Conservation (phyloP, 1,140 invertebrate genomes). For the Drosophila truncata region DNA sequence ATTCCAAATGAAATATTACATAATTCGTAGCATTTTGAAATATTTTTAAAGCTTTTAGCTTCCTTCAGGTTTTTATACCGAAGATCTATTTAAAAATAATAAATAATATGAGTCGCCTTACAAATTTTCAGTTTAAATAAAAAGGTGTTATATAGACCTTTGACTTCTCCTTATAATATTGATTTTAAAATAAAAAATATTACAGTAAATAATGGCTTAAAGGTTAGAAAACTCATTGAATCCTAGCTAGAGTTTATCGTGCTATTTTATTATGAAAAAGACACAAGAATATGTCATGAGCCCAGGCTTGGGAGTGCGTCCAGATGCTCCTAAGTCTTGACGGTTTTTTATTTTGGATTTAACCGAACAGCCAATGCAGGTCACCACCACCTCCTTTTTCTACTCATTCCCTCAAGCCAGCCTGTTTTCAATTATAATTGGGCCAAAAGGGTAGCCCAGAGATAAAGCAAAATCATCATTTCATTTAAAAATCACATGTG, state of each 20-base stretch:
- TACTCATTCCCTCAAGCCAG: neutral
- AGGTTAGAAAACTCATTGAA: neutral
- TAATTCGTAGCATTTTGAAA: no score
- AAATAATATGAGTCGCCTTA: no score
- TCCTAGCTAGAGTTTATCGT: neutral
- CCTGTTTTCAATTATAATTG: slow-evolving; percentile 27
- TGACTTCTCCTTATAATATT: neutral
- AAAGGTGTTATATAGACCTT: no score
- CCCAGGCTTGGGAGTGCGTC: slow-evolving; percentile 12
- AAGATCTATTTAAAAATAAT: no score
- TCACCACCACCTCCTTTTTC: slow-evolving; percentile 2
- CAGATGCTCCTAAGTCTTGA: slow-evolving; percentile 9
- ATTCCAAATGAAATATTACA: no score
- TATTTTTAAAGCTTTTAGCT: no score
- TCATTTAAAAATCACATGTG: slow-evolving; percentile 70
- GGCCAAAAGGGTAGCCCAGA: slow-evolving; percentile 16
- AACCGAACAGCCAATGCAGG: slow-evolving; percentile 3
- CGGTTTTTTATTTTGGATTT: neutral
- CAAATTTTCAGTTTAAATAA: no score
- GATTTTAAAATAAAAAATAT: neutral
- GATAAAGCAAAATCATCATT: slow-evolving; percentile 50
- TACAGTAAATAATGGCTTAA: neutral
- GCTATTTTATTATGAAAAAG: slow-evolving; percentile 3
- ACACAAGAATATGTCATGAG: neutral
- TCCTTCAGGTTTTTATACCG: no score